Evolutionary conservation across 1,140 invertebrate species (phyloP), one percentile per base, ranked within the genome.

Genomic region (Globodera ellingtonae): DNA sequence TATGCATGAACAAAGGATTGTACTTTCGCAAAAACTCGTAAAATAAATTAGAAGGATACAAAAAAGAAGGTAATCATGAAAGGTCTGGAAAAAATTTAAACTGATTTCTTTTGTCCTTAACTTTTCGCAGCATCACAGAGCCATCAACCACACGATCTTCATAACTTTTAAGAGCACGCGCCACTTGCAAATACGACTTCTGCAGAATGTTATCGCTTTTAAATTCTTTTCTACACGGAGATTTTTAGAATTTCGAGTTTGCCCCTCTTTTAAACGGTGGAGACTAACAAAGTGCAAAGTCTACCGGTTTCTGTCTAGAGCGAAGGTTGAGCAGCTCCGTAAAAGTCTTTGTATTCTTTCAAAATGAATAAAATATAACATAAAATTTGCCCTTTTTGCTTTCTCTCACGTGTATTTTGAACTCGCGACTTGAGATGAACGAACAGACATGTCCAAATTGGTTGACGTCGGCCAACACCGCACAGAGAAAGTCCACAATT

Each of bases 81-180:
- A 78, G 18, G 9, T 78, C 76, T 10, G 76, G 76, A n/a, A 78
- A 78, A 21, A 78, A 78, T 24, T 78, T 71, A 47, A 78, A 78
- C 46, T 78, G 76, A 71, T 78, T 78, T 13, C 76, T n/a, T 52
- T 78, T 78, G 59, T 50, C 66, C 71, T 78, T 78, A 7, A 78
- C 76, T 46, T 78, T 78, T 21, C 74, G 74, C 46, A 76, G 46
- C 74, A 76, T 46, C 52, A 78, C 59, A 69, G 76, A 50, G 8
- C 59, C 59, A 56, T 47, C 56, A 47, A 77, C 50, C 46, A 69
- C 5, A 6, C 59, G 35, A 8, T n/a, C 71, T 48, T 78, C 76
- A 50, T 70, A 78, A 66, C 76, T 48, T 48, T 78, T 78, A 6
- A 78, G 46, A 18, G 76, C 76, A 46, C 76, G 59, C 71, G 76